Evolutionary conservation across 2,113 vertebrate genomes (phyloP).

Genomic region (Pica pica): DNA sequence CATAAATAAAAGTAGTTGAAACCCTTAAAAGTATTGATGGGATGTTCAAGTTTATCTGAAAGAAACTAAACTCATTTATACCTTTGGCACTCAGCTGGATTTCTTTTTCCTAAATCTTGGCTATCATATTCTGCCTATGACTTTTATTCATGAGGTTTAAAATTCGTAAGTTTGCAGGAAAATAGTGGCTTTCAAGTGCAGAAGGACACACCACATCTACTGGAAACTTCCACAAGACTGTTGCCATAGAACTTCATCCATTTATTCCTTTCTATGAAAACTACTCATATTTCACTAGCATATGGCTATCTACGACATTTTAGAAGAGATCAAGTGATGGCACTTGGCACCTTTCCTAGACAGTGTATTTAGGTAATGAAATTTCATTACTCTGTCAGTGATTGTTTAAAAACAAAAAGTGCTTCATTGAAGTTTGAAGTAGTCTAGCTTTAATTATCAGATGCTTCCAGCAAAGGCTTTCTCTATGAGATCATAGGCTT

Average conservation of each 20-base stretch:
- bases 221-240: not conserved
- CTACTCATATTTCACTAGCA: not conserved
- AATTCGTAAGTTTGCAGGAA: not conserved
- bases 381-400: not conserved
- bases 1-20: not conserved
- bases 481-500: not conserved
- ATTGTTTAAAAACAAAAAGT: not conserved
- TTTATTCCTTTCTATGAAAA: not conserved
- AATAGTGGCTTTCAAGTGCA: not conserved
- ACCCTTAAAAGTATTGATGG: not conserved
- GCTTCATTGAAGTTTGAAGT: not conserved
- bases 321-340: not conserved
- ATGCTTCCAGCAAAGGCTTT: not conserved
- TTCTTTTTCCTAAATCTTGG: not conserved
- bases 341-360: not conserved
- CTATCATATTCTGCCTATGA: not conserved
- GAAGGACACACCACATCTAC: not conserved
- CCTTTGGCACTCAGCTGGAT: not conserved
- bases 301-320: not conserved
- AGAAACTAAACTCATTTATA: not conserved
- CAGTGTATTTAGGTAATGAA: not conserved
- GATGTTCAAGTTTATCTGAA: not conserved
- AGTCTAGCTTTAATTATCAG: not conserved
- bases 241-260: not conserved
- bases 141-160: not conserved